These are phyloP conservation scores for Remorina albescens DNA, from an alignment of 2,797 vertebrate genomes.

Conservation along the genomic window DNA sequence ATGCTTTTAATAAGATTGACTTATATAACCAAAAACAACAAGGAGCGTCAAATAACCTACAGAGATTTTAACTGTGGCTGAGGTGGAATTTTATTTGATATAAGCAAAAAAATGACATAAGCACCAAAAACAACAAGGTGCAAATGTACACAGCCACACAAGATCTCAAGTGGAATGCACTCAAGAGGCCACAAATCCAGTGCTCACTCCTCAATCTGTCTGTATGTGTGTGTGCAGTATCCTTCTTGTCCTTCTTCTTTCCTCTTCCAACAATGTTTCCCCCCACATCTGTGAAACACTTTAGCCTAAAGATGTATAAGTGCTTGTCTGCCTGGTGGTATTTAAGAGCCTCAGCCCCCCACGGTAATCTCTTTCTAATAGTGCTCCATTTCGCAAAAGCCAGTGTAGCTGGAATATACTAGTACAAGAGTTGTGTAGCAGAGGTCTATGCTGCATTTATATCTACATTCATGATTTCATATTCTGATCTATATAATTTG, in stretches of 20 bases:
- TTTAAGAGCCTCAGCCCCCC: constrained; percentile 23
- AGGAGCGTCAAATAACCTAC: not conserved
- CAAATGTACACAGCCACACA: not conserved
- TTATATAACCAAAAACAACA: not conserved
- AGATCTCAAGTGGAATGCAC: not conserved
- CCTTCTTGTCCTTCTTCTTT: not conserved
- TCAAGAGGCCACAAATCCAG: not conserved
- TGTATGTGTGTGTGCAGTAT: no score
- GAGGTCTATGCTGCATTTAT: not conserved
- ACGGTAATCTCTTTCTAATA: not conserved
- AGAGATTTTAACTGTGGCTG: not conserved
- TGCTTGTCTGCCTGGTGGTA: not conserved
- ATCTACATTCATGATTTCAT: not conserved
- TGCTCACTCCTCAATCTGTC: not conserved
- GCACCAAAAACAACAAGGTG: no score
- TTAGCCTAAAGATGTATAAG: not conserved
- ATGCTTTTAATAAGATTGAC: constrained; percentile 6
- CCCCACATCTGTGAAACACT: not conserved
- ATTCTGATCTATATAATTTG: not conserved
- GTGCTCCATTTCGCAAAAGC: not conserved
- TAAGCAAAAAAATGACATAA: not conserved
- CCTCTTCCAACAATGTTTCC: not conserved
- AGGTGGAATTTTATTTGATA: not conserved
- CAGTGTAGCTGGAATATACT: not conserved
- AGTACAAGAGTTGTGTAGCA: not conserved